A percentile compares a stretch with the other conserved stretches of the same genome.
Evolutionary conservation across 2,797 vertebrate genomes (phyloP).

Genomic region (Percopsis omiscomaycus): DNA sequence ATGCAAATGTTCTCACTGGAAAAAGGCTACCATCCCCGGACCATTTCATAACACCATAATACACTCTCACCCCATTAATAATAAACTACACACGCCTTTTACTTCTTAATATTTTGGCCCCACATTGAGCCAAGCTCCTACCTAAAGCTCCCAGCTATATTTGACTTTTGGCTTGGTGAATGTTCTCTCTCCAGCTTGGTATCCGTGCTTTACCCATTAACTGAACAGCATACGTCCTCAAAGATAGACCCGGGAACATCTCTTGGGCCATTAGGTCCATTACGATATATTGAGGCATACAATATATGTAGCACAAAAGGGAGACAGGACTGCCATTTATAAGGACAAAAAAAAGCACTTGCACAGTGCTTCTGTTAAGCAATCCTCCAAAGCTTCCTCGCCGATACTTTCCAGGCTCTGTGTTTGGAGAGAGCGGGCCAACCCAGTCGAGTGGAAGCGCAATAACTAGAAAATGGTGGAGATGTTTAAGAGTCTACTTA

Average conservation of each 20-base stretch:
- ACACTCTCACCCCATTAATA: constrained; percentile 45
- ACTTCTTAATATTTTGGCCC: constrained; percentile 13
- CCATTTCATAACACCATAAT: constrained; percentile 23
- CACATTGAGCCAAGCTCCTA: neutral
- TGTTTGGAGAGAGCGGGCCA: constrained; percentile 12
- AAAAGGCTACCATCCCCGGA: constrained; percentile 2
- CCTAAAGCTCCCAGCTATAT: constrained; percentile 19
- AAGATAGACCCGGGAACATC: constrained; percentile 33
- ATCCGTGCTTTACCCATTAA: constrained; percentile 40
- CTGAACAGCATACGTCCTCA: constrained; percentile 14
- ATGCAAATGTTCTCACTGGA: neutral
- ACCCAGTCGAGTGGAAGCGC: constrained; percentile 8
- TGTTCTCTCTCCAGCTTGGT: neutral
- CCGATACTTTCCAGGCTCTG: constrained; percentile 8
- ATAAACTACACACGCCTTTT: constrained; percentile 23
- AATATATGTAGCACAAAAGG: constrained; percentile 35
- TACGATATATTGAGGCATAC: constrained; percentile 21
- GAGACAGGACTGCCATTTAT: constrained; percentile 24
- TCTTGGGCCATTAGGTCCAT: constrained; percentile 47
- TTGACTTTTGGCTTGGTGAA: constrained; percentile 4
- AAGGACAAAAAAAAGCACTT: constrained; percentile 51
- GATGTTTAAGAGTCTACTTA: neutral
- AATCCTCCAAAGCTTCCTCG: constrained; percentile 22
- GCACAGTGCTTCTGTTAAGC: constrained; percentile 34
- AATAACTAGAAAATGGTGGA: neutral